Conservation (phyloP, 2,113 vertebrate species). For the Blennius ocellaris region DNA sequence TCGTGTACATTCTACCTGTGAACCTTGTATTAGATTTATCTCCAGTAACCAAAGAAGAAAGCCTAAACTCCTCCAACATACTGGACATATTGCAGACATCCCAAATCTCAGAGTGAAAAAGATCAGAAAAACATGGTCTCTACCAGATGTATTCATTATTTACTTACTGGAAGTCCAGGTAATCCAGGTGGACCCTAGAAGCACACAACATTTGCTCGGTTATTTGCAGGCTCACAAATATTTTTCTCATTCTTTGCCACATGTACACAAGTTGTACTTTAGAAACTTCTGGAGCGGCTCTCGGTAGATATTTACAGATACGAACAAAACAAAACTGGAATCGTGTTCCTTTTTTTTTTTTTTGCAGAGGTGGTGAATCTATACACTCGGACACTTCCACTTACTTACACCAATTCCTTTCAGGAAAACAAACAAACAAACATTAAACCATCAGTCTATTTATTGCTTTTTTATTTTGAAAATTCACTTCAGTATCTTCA, state of each 20-base stretch:
- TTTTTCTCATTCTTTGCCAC: neutral
- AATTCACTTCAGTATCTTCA: too few relatives aligned
- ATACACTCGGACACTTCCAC: neutral
- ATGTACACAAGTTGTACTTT: neutral
- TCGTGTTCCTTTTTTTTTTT: neutral
- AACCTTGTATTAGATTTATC: neutral
- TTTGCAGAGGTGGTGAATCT: neutral
- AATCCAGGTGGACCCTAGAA: slow-evolving; percentile 81
- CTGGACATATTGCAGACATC: neutral
- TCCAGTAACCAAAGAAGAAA: neutral
- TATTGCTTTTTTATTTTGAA: too few relatives aligned
- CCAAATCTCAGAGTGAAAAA: too few relatives aligned
- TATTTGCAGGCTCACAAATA: neutral
- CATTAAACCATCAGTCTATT: too few relatives aligned
- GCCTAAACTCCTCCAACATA: neutral
- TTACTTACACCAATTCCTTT: too few relatives aligned
- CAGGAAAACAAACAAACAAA: too few relatives aligned
- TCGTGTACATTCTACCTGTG: too few relatives aligned
- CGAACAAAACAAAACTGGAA: neutral
- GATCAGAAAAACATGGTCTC: too few relatives aligned
- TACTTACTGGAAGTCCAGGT: slow-evolving; percentile 82
- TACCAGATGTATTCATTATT: neutral
- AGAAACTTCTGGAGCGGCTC: neutral
- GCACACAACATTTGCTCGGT: slow-evolving; percentile 1
- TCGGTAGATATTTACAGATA: neutral